phyloP scores from a whole-genome alignment of 2,797 vertebrate species.

The Petrocephalus sullivani region DNA sequence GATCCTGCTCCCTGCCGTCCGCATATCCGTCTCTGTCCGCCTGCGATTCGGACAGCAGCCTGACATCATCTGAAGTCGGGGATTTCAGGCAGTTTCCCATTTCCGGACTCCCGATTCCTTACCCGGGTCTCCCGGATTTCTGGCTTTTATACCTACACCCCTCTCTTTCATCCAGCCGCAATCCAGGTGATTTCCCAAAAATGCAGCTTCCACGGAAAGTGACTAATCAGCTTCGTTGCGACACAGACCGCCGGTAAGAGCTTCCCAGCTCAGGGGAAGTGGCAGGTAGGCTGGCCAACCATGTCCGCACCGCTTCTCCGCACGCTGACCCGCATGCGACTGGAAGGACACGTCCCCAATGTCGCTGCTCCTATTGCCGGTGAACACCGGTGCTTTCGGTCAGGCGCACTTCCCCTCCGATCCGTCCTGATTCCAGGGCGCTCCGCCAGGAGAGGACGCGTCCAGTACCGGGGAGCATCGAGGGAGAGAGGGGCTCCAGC shows the following conservation, averaged over 20 bases:
- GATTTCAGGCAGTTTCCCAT: constrained; percentile 98
- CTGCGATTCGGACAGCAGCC: constrained; percentile 90
- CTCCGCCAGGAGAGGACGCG: background rate
- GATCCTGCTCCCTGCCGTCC: constrained; percentile 81
- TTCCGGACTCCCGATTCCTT: constrained; percentile 43
- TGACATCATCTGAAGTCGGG: constrained; percentile 94
- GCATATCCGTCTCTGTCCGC: constrained; percentile 91
- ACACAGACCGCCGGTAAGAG: constrained; percentile 46
- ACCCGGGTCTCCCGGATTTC: background rate
- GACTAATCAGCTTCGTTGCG: constrained; percentile 31
- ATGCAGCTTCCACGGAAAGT: constrained; percentile 16
- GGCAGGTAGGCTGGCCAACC: background rate
- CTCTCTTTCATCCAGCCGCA: background rate
- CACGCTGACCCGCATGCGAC: background rate
- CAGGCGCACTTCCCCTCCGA: background rate
- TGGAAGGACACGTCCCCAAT: background rate
- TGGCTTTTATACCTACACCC: constrained; percentile 8
- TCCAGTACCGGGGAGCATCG: background rate
- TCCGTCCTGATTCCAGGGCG: background rate
- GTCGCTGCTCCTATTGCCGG: background rate
- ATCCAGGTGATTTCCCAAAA: constrained; percentile 17
- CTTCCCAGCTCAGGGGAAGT: constrained; percentile 43
- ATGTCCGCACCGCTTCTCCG: background rate
- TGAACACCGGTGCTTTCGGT: too few species aligned
- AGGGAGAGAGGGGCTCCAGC: background rate